Conservation (phyloP, 2,888 invertebrate species). For the Malthinus flaveolus region DNA sequence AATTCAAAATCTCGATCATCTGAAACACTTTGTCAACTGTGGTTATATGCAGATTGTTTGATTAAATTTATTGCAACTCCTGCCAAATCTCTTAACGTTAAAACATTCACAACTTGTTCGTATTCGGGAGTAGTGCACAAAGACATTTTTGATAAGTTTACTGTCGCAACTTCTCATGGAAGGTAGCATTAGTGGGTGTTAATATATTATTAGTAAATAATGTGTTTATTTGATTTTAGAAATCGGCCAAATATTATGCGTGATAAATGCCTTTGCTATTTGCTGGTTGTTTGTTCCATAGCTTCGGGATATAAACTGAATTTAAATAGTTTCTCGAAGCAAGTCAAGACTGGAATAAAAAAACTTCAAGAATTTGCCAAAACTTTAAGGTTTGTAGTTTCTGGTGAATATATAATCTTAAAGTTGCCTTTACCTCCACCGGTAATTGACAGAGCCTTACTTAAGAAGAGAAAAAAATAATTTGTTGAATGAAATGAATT, state of each 20-base stretch:
- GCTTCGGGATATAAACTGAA: slow-evolving; percentile 45
- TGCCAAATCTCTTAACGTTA: slow-evolving; percentile 38
- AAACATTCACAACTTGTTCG: slow-evolving; percentile 42
- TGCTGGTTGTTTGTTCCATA: slow-evolving; percentile 46
- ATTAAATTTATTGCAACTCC: slow-evolving; percentile 42
- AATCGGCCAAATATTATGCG: slow-evolving; percentile 48
- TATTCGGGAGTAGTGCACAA: slow-evolving; percentile 42
- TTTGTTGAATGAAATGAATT: neutral
- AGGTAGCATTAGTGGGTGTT: slow-evolving; percentile 34
- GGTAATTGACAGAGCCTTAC: neutral
- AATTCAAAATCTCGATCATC: slow-evolving; percentile 12
- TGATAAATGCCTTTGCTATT: slow-evolving; percentile 49
- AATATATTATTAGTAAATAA: slow-evolving; percentile 4
- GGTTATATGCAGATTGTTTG: slow-evolving; percentile 47
- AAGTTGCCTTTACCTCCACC: slow-evolving; percentile 46
- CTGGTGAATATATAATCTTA: slow-evolving; percentile 35
- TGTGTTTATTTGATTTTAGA: slow-evolving; percentile 35
- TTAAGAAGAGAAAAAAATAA: neutral
- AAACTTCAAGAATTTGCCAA: slow-evolving; percentile 46
- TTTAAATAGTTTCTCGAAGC: slow-evolving; percentile 42
- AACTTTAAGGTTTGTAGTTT: slow-evolving; percentile 44
- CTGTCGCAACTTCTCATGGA: slow-evolving; percentile 32
- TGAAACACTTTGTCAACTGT: slow-evolving; percentile 39
- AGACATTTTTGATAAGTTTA: slow-evolving; percentile 45
- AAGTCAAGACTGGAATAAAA: slow-evolving; percentile 45